Conservation (phyloP, 2,888 invertebrate genomes). For the Patella depressa region DNA sequence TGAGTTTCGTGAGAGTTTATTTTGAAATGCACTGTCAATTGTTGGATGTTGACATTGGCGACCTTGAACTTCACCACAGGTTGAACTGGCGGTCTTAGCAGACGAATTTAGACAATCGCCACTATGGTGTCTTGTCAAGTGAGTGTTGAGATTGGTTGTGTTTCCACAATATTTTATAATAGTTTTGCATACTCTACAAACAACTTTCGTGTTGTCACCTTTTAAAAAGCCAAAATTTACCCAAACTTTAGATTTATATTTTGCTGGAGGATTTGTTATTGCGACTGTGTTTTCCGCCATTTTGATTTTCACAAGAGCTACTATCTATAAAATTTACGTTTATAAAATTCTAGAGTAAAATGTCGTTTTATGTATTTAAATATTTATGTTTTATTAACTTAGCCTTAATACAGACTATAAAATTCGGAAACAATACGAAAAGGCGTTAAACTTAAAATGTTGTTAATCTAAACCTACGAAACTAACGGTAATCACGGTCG, state of each 20-base stretch:
- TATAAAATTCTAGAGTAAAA: too few relatives aligned
- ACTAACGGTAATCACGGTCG: too few relatives aligned
- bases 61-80: too few relatives aligned
- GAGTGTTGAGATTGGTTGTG: background rate
- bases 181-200: background rate
- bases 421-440: too few relatives aligned
- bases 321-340: too few relatives aligned
- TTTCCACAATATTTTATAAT: background rate
- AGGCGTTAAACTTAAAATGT: too few relatives aligned
- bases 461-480: too few relatives aligned
- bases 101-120: too few relatives aligned
- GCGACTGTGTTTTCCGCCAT: background rate
- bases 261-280: background rate
- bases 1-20: background rate
- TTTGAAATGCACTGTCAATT: background rate
- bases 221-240: background rate
- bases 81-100: too few relatives aligned
- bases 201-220: background rate
- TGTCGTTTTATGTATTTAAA: too few relatives aligned
- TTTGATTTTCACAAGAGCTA: background rate
- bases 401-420: too few relatives aligned
- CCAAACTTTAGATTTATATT: slow-evolving; percentile 2
- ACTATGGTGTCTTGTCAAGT: background rate
- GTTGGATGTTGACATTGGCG: background rate
- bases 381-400: too few relatives aligned